Conservation (phyloP, 1,140 invertebrate genomes). For the Metaphire vulgaris region DNA sequence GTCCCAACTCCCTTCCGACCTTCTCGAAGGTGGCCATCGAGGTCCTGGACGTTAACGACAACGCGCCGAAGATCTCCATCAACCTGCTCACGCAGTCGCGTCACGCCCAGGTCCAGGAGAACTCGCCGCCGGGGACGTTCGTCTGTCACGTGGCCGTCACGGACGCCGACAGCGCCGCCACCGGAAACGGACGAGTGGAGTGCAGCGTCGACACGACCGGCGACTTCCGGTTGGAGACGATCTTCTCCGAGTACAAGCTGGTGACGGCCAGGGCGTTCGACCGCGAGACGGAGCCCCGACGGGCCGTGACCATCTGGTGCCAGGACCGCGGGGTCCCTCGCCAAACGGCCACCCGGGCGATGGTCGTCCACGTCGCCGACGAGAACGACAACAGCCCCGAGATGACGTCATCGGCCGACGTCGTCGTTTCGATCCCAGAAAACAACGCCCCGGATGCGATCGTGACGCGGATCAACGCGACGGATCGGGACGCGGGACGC, state of each 20-base stretch:
- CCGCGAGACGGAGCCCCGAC: conserved; percentile 25
- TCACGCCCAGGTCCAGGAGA: conserved; percentile 31
- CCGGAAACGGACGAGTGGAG: conserved; percentile 36
- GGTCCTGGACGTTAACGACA: conserved; percentile 29
- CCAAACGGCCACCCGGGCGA: conserved; percentile 27
- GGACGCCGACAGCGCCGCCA: conserved; percentile 42
- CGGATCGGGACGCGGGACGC: conserved; percentile 37
- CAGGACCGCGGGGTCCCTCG: conserved; percentile 38
- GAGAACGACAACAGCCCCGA: conserved; percentile 27
- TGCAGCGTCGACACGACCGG: conserved; percentile 36
- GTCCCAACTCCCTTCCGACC: conserved; percentile 63
- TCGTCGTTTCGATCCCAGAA: conserved; percentile 33
- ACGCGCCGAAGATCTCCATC: conserved; percentile 22
- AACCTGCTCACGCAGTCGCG: conserved; percentile 32
- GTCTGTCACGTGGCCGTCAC: conserved; percentile 41
- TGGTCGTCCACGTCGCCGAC: conserved; percentile 25
- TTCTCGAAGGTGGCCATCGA: conserved; percentile 56
- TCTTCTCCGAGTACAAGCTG: conserved; percentile 38
- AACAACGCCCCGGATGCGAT: conserved; percentile 35
- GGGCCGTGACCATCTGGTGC: conserved; percentile 35
- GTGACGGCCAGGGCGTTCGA: conserved; percentile 34
- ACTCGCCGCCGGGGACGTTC: conserved; percentile 31
- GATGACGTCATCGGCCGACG: conserved; percentile 7
- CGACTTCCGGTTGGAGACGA: conserved; percentile 32
- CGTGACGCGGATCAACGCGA: conserved; percentile 37